These are phyloP conservation scores for Subanguina moxae DNA, from an alignment of 1,140 invertebrate genomes.

Conservation along the genomic window DNA sequence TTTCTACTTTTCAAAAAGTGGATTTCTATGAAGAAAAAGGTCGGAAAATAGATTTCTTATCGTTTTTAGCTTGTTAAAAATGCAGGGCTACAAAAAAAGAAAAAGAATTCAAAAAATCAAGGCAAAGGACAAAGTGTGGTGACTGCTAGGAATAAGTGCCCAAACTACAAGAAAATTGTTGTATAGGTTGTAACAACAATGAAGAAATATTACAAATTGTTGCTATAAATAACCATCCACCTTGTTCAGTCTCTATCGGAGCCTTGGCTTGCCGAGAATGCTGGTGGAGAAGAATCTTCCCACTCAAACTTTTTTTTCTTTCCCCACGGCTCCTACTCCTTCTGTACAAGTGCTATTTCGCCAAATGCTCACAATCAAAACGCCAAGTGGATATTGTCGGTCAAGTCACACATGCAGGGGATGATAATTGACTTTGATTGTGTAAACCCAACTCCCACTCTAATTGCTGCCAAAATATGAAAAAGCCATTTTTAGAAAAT, in stretches of 20 bases:
- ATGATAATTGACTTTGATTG: slow-evolving; percentile 54
- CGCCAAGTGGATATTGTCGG: slow-evolving; percentile 95
- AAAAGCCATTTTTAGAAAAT: slow-evolving; percentile 40
- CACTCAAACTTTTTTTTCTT: slow-evolving; percentile 56
- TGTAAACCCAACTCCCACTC: slow-evolving; percentile 10
- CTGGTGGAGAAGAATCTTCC: slow-evolving; percentile 22
- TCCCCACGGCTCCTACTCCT: slow-evolving; percentile 49
- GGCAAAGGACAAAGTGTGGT: too few relatives aligned
- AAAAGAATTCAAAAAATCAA: too few relatives aligned
- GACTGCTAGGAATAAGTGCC: too few relatives aligned
- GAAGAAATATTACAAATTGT: too few relatives aligned
- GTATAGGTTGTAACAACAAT: too few relatives aligned
- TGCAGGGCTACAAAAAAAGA: too few relatives aligned
- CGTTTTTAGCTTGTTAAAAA: too few relatives aligned
- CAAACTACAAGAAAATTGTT: too few relatives aligned
- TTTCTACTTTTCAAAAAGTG: too few relatives aligned
- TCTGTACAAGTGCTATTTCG: slow-evolving; percentile 49
- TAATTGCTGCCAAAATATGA: background rate
- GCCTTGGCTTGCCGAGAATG: slow-evolving; percentile 43
- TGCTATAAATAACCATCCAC: too few relatives aligned
- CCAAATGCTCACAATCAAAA: slow-evolving; percentile 63
- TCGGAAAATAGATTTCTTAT: too few relatives aligned
- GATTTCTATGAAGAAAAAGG: too few relatives aligned
- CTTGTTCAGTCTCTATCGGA: slow-evolving; percentile 40
- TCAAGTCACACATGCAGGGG: slow-evolving; percentile 98